Evolutionary conservation across 2,113 vertebrate species (phyloP), one percentile per base, ranked within the genome.

Genomic region (Scopus umbretta): DNA sequence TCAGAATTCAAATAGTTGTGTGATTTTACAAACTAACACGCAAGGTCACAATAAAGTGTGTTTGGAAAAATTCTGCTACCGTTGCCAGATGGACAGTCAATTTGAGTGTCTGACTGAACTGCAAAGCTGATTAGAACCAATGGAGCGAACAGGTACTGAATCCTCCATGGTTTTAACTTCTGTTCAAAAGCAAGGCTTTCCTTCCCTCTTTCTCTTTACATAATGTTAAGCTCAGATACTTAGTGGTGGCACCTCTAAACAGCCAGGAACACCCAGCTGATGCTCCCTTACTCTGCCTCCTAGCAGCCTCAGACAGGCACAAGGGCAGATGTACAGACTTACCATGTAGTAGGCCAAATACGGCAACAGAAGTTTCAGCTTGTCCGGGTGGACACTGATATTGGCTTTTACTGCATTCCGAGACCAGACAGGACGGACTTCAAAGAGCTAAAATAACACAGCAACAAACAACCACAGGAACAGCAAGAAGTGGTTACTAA

Each of bases 311-410:
- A 13, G 38, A 40, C 55, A 90, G 32, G 26, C 75, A 19, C 52
- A 65, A 11, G 45, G 22, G 14, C 55, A 21, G 36, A 11, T 1
- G 4, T 3, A 2, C 5, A 21, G 30, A 90, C 98, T 99, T 40
- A 99, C 99, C 99, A 99, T 99, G 97, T 99, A 99, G 94, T 99
- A 99, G 70, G 99, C 99, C 86, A 98, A 61, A 25, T 98, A 98
- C 0, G 99, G 99, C 94, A 99, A 97, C 82, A 99, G 97, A 90
- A 99, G 96, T 80, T 99, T 99, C 87, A 99, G 98, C 94, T 99
- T 99, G 71, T 99, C 99, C 0, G 99, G 99, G 66, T 99, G 99
- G 88, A 99, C 67, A 7, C 98, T 98, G 91, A 99, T 93, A 67
- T 99, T 99, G 97, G 99, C 99, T 96, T 99, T 99, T 86, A 99